Conservation (phyloP, 1,140 invertebrate species). For the Drosophila teissieri region DNA sequence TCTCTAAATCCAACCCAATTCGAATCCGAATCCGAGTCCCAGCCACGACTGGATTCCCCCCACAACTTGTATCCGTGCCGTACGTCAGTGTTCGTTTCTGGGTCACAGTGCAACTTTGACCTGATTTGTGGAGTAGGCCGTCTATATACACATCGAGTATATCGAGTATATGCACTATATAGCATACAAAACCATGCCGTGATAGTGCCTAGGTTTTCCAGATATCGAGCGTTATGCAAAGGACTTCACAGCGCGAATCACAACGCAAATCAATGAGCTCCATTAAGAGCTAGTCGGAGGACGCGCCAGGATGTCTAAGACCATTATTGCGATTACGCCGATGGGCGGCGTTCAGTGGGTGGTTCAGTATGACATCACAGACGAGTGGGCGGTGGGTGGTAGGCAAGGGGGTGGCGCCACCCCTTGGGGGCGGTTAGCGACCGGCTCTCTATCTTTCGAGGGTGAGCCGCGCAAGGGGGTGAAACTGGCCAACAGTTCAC, state of each 20-base stretch:
- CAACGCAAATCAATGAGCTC: conserved; percentile 32
- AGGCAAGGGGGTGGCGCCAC: conserved; percentile 6
- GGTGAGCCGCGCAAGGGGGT: conserved; percentile 42
- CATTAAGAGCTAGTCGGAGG: conserved; percentile 13
- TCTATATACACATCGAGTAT: conserved; percentile 5
- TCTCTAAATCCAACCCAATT: neutral
- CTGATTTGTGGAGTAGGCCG: conserved; percentile 61
- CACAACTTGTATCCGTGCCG: conserved; percentile 53
- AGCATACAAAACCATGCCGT: conserved; percentile 3
- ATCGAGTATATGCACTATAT: neutral
- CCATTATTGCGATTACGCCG: conserved; percentile 69
- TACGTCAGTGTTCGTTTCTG: conserved; percentile 64
- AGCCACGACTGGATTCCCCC: conserved; percentile 31
- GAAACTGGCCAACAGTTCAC: conserved; percentile 63
- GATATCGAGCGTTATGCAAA: conserved; percentile 30
- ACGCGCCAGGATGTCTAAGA: conserved; percentile 71
- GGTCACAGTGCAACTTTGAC: conserved; percentile 77
- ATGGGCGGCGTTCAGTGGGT: conserved; percentile 25
- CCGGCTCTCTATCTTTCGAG: conserved; percentile 54
- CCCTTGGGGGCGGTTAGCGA: conserved; percentile 47
- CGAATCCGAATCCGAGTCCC: conserved; percentile 5
- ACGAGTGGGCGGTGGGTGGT: conserved; percentile 3
- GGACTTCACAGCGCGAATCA: conserved; percentile 14
- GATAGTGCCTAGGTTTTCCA: conserved; percentile 7
- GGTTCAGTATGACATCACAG: conserved; percentile 9